Base-by-base conservation (phyloP, 2,797 vertebrate genomes). In the Mormyrus proboscirostris region DNA sequence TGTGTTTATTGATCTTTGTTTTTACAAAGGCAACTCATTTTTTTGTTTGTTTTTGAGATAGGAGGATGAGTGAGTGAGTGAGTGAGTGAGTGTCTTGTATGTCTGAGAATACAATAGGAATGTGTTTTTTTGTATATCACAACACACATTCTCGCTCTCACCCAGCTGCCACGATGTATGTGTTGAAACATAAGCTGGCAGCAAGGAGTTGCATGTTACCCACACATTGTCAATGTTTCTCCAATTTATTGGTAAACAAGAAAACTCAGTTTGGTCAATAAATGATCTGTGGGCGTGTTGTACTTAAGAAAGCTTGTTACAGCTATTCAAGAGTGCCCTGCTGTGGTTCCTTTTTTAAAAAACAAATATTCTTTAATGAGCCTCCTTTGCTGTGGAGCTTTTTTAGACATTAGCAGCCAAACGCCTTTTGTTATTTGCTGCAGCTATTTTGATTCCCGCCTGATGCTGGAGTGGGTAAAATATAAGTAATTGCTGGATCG, bases 401-500 rank as follows among this genome's bases (percentile, higher is more conserved):
- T 95, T 93, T 96, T 96, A 97, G 95, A 73, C 95, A 95, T 95
- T 96, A 96, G 96, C 96, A 96, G 94, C 95, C 95, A 96, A 96
- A 96, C 96, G 94, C 95, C 93, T 95, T 94, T 93, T 95, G 96
- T 97, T 96, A 96, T 96, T 97, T 96, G 94, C 95, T 95, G 94
- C 94, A 96, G 96, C 95, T 96, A 96, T 95, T 96, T 97, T 96
- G 96, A 96, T 96, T 94, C 92, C 94, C 95, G 93, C 94, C 88
- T 94, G 93, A 95, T 93, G 87, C 96, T 93, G 95, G 96, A 95
- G 95, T 95, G 95, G 87, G 96, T 96, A 97, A 97, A 95, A 95
- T 95, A 96, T 95, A 95, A 96, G 96, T 97, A 97, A 97, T 97
- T 97, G 95, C 96, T 95, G 95, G 96, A 96, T 97, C 96, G 96